Base-by-base conservation (phyloP, 2,113 vertebrate species). In the Ivindomyrus marchei region DNA sequence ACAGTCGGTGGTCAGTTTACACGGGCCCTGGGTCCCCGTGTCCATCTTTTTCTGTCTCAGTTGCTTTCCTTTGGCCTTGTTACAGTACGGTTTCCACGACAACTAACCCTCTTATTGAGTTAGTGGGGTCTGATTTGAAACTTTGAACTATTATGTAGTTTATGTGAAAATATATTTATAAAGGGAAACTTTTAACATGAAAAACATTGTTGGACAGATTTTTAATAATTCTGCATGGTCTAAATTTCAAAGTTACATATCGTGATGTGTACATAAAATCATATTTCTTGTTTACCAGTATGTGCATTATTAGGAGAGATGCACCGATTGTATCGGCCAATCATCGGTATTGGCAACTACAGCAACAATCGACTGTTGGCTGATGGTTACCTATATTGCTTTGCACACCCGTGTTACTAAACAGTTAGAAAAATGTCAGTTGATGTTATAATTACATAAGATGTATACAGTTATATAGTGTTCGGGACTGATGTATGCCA, bases 1-100 rank as follows among this genome's bases (percentile, higher is more conserved):
- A 98, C 97, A 90, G 95, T 97, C 70, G 96, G 96, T 97, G 97
- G 97, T 98, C 92, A 86, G 90, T 80, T 36, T 0, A 3, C 74
- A 19, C 52, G 4, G 53, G 46, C 47, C 85, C 46, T 21, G 4
- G 2, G 42, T 80, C 36, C 85, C 36, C 39, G 4, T 46, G 4
- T 85, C n/a, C 4, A 17, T 77, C 88, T 31, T 4, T 10, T 17
- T 24, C 21, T 46, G 21, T 46, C 24, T 47, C 27, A 88, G 7
- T 45, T 24, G 13, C 47, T 15, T 47, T 27, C 42, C 5, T 15
- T 6, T 80, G 74, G 2, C 45, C 24, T 47, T 50, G 9, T 50
- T 47, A 49, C 46, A 49, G 13, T 74, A 3, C 3, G 7, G n/a
- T 31, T 70, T 36, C 13, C 27, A 77, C 1, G 36, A 80, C 9